Percentiles rank a stretch among this genome's conserved stretches.
phyloP scores from a whole-genome alignment of 2,797 vertebrate species.

The Eidolon dupreanum region DNA sequence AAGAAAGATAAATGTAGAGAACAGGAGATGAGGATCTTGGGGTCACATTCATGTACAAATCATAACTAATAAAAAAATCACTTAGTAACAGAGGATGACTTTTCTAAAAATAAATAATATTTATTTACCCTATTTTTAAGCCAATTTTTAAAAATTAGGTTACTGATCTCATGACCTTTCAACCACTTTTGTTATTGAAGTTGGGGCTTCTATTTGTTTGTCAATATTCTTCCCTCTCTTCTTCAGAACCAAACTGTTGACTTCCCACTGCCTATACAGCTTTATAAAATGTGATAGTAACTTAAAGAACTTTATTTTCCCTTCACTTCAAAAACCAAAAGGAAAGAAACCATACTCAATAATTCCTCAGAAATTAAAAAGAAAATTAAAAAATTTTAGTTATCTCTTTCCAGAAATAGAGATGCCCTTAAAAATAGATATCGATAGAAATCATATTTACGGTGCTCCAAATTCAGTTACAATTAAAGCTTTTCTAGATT shows the following conservation, averaged over 20 bases:
- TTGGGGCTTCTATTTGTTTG: neutral
- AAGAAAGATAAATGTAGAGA: neutral
- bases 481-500: neutral
- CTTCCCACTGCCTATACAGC: neutral
- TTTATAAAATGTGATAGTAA: neutral
- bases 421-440: neutral
- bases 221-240: neutral
- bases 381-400: neutral
- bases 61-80: neutral
- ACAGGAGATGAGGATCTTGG: neutral
- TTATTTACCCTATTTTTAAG: neutral
- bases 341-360: neutral
- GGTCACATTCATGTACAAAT: neutral
- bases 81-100: neutral
- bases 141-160: neutral
- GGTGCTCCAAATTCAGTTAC: neutral
- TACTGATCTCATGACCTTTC: neutral
- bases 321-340: neutral
- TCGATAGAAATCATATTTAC: neutral
- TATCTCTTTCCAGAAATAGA: neutral
- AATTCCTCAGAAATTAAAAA: neutral
- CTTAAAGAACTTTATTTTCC: neutral
- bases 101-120: slow-evolving; percentile 10
- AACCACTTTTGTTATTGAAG: neutral
- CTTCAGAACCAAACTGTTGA: neutral